phyloP scores from a whole-genome alignment of 2,888 invertebrate species.

The Chrysotoxum bicinctum region DNA sequence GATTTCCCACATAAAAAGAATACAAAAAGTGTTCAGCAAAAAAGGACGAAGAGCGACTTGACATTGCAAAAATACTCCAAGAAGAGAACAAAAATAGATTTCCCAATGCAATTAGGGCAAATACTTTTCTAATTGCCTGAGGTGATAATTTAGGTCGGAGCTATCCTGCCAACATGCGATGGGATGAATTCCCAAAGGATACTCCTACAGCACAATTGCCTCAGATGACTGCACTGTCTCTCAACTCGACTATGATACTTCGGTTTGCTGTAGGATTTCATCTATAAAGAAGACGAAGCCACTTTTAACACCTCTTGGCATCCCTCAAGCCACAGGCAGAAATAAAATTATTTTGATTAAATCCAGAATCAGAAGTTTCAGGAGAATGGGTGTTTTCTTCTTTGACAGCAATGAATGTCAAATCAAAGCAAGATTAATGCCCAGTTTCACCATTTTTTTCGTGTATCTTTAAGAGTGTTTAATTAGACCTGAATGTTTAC shows the following conservation, averaged over 20 bases:
- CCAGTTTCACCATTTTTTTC: neutral
- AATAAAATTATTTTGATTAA: neutral
- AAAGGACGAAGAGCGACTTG: slow-evolving; percentile 10
- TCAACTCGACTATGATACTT: slow-evolving; percentile 27
- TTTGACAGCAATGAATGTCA: neutral
- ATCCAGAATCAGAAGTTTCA: neutral
- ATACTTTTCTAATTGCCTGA: slow-evolving; percentile 69
- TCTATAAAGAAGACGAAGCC: neutral
- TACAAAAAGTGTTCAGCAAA: neutral
- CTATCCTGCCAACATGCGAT: neutral
- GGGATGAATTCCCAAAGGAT: slow-evolving; percentile 17
- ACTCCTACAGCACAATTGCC: slow-evolving; percentile 16
- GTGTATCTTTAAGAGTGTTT: no score
- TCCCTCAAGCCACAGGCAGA: neutral
- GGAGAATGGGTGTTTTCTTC: neutral
- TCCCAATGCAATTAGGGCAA: slow-evolving; percentile 63
- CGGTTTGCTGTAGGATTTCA: slow-evolving; percentile 38
- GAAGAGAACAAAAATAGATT: slow-evolving; percentile 17
- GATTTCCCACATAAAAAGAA: slow-evolving; percentile 20
- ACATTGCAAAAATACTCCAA: neutral
- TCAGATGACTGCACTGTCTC: neutral
- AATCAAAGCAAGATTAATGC: neutral
- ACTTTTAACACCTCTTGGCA: slow-evolving; percentile 30
- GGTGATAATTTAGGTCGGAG: slow-evolving; percentile 64
- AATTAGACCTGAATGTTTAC: neutral